Evolutionary conservation across 2,888 invertebrate species (phyloP), one percentile per base, ranked within the genome.

Genomic region (Zygogramma bicolorata): DNA sequence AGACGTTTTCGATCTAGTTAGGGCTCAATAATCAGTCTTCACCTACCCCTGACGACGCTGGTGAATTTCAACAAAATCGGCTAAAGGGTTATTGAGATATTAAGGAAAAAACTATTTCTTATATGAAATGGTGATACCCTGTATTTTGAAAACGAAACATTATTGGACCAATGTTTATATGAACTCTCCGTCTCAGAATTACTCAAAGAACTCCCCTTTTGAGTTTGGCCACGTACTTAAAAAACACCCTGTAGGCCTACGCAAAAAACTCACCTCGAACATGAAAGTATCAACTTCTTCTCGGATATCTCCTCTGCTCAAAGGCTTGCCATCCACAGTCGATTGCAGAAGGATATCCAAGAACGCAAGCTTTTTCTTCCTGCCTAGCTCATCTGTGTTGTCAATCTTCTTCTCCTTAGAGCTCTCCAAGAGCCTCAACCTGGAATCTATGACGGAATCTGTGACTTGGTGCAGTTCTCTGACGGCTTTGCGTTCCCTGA

Each of bases 251-350:
- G 22, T 31, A 4, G 8, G 13, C 15, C n/a, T n/a, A n/a, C n/a
- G n/a, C n/a, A n/a, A n/a, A 34, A 4, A 34, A 70, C 49, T 42
- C 80, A 91, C 91, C 86, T 90, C 92, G 83, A 93, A 93, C 90
- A 93, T 91, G 76, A 93, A 93, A 0, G 93, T 93, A 77, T 93
- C 91, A 0, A 93, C 92, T 86, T 93, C 92, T 82, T 93, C 92
- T 67, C 91, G 88, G 38, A 93, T 88, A 76, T 90, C 90, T 40
- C 89, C 83, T 75, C 90, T 89, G 15, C 89, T 89, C 57, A 93
- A 85, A 8, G 88, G 89, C 70, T 89, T 85, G 0, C 91, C 91
- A 77, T 91, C 90, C 4, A 90, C 88, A 75, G 90, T 90, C 2
- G 91, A 88, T 60, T 92, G 87, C 5, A 93, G 84, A 2, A 94